Conservation (phyloP, 2,797 vertebrate species). For the Melanotaenia nigrans region DNA sequence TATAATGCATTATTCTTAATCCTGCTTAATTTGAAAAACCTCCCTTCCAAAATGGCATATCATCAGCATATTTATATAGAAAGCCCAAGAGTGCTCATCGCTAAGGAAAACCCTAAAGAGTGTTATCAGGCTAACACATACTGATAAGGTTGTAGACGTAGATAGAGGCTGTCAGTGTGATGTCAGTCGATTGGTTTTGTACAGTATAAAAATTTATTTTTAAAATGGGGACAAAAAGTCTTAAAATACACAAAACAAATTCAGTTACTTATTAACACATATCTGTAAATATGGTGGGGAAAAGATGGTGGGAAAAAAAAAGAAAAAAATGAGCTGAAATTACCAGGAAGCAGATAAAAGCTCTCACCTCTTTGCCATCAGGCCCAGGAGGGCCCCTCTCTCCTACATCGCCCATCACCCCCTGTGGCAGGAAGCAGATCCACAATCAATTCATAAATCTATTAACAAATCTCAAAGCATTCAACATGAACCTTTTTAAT, state of each 20-base stretch:
- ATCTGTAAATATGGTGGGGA: background rate
- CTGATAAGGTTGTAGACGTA: background rate
- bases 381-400: slow-evolving; percentile 90
- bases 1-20: slow-evolving; percentile 14
- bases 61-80: background rate
- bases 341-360: rapidly evolving
- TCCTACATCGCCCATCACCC: slow-evolving; percentile 89
- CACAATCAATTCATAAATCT: slow-evolving; percentile 3
- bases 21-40: slow-evolving; percentile 10
- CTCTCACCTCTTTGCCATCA: slow-evolving; percentile 92
- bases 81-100: background rate
- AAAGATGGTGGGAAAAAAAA: background rate
- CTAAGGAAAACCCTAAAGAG: background rate
- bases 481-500: background rate
- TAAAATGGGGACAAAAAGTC: too few species aligned
- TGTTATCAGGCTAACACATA: background rate
- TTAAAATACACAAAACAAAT: too few species aligned
- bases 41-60: background rate
- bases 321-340: background rate
- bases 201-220: too few species aligned
- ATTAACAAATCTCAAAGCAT: slow-evolving; percentile 2
- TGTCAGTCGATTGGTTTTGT: too few species aligned
- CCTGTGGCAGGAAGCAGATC: slow-evolving; percentile 75
- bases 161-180: too few species aligned
- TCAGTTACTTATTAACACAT: background rate